A percentile compares a stretch with the other conserved stretches of the same genome.
These are phyloP conservation scores for Drosophila meridiana DNA, from an alignment of 2,888 invertebrate genomes.

Conservation along the genomic window DNA sequence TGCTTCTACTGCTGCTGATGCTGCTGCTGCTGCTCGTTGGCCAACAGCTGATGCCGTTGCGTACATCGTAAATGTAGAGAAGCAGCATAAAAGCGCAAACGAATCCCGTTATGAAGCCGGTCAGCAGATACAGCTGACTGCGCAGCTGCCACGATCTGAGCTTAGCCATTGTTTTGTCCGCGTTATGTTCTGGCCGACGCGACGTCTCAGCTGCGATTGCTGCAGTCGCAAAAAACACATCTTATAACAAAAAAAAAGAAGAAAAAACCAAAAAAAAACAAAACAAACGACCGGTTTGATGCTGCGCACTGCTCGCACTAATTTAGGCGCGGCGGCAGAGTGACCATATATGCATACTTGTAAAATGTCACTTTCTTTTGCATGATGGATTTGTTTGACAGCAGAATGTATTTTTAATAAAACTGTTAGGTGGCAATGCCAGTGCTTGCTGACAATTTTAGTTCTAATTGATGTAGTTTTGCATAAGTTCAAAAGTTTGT, in stretches of 20 bases:
- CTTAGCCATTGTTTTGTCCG: conserved; percentile 17
- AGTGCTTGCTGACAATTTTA: background rate
- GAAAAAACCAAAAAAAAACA: background rate
- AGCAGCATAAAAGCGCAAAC: conserved; percentile 72
- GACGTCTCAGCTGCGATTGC: conserved; percentile 57
- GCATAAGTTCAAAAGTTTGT: background rate
- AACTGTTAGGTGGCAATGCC: background rate
- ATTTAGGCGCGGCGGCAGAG: background rate
- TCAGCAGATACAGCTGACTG: conserved; percentile 65
- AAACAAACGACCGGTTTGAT: conserved; percentile 45
- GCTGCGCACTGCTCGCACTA: conserved; percentile 7
- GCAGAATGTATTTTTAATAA: background rate
- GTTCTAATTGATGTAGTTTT: background rate
- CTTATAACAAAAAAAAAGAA: conserved; percentile 21
- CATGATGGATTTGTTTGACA: background rate
- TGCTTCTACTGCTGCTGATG: background rate
- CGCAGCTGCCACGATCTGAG: conserved; percentile 28
- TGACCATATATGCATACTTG: background rate
- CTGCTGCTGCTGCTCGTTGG: conserved; percentile 14
- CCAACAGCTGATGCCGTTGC: conserved; percentile 30
- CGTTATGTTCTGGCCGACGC: conserved; percentile 68
- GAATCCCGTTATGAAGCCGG: conserved; percentile 77
- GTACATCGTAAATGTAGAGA: conserved; percentile 56
- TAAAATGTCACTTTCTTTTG: background rate
- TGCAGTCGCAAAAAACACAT: conserved; percentile 20